These are phyloP conservation scores for Dasyurus viverrinus DNA, from an alignment of 2,113 vertebrate genomes.

Conservation along the genomic window DNA sequence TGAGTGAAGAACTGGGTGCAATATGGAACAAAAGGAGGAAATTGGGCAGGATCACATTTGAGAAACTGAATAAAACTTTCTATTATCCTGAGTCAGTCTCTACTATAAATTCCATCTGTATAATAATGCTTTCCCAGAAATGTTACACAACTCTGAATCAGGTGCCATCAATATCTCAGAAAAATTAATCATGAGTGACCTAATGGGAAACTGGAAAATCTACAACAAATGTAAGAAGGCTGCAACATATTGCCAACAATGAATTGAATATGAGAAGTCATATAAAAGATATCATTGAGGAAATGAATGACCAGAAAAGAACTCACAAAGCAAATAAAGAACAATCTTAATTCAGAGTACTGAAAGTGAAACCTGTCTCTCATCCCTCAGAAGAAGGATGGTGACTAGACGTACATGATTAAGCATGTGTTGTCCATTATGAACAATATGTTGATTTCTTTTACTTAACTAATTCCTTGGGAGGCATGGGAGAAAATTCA, in stretches of 20 bases:
- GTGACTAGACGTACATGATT: background rate
- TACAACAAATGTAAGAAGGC: background rate
- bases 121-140: background rate
- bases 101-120: background rate
- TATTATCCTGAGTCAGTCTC: background rate
- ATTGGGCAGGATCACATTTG: background rate
- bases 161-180: background rate
- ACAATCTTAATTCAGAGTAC: background rate
- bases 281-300: background rate
- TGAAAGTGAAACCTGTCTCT: background rate
- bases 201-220: background rate
- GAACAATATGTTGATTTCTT: background rate
- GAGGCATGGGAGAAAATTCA: background rate
- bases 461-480: background rate
- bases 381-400: background rate
- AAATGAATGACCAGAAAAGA: background rate
- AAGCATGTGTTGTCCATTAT: background rate
- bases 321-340: background rate
- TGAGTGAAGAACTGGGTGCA: background rate
- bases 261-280: background rate
- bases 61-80: background rate
- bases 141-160: background rate
- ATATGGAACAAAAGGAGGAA: background rate
- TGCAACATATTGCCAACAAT: background rate
- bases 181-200: slow-evolving; percentile 1